Evolutionary conservation across 2,113 vertebrate genomes (phyloP), one percentile per base, ranked within the genome.

Genomic region (zebrafish (Danio rerio)): DNA sequence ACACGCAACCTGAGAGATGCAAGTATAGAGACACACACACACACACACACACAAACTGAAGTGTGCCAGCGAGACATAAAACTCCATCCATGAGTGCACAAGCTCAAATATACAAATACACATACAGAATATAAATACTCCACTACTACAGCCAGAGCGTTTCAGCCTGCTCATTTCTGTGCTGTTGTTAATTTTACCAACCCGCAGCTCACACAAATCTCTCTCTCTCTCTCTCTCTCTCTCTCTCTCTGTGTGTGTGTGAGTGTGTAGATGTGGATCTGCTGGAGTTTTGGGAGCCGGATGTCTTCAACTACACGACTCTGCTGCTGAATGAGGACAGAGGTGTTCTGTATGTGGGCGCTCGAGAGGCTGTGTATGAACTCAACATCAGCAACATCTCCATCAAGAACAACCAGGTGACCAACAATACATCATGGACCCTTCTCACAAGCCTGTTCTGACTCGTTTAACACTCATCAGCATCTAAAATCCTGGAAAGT

Each of bases 251-350:
- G 9, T 45, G 18, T 74, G 2, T 84, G 80, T 90, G 59, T 52
- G 61, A 18, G 5, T 83, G 72, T 78, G 80, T 93, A 99, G 98
- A 99, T 85, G 91, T 97, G 82, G 92, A 92, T 69, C 88, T 98
- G 88, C 81, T 93, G 84, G 94, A 95, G 90, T 99, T 99, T 87
- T 95, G 95, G 0, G 94, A 96, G 86, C 91, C 93, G 0, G 95
- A 92, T 53, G 92, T 96, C 88, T 97, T 93, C 84, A 99, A 99
- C 92, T 99, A 99, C 90, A 96, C 98, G 0, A 94, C 95, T 0
- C 83, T 99, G 88, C 86, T 99, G 89, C 93, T 99, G 87, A 97
- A 89, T 47, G 94, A 97, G 84, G 91, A 96, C 6, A 83, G 88
- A 63, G 93, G 94, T 0, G 90, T 93, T 0, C 89, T 99, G 0